These are phyloP conservation scores for Dysidea cf. avara DNA, from an alignment of 37 sponge, comb jelly and placozoan species.

Conservation along the genomic window DNA sequence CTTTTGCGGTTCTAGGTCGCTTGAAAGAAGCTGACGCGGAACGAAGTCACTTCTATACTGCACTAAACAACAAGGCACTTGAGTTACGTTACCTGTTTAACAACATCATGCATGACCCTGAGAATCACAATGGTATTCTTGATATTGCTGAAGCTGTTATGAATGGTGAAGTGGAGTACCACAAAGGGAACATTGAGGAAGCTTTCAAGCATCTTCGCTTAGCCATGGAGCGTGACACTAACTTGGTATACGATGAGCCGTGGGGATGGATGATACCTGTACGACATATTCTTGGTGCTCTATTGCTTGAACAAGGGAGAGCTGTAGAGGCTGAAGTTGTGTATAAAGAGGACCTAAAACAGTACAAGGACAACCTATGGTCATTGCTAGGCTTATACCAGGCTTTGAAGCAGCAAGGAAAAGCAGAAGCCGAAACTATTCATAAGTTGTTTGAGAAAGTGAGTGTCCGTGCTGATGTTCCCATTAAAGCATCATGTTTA, in stretches of 20 bases:
- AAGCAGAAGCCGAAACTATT: slow-evolving; percentile 35
- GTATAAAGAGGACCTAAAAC: slow-evolving; percentile 44
- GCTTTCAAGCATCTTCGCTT: too few relatives aligned
- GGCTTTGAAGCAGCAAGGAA: slow-evolving; percentile 23
- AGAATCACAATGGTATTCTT: slow-evolving; percentile 37
- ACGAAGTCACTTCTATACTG: slow-evolving; percentile 25
- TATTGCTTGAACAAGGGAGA: slow-evolving; percentile 58
- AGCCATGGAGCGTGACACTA: slow-evolving; percentile 49
- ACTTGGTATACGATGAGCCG: slow-evolving; percentile 54
- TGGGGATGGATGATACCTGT: slow-evolving; percentile 78
- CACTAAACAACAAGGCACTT: slow-evolving; percentile 48
- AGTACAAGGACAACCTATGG: slow-evolving; percentile 68
- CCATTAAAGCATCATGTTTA: slow-evolving; percentile 57
- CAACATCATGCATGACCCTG: slow-evolving; percentile 51
- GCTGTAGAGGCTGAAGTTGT: slow-evolving; percentile 48
- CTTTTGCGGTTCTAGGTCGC: slow-evolving; percentile 56
- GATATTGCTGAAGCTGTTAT: slow-evolving; percentile 61
- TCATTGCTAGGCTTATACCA: slow-evolving; percentile 49
- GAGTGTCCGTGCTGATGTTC: slow-evolving; percentile 41
- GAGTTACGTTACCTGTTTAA: slow-evolving; percentile 36
- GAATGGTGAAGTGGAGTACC: slow-evolving; percentile 69
- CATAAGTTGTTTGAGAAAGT: slow-evolving; percentile 16
- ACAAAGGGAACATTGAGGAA: too few relatives aligned
- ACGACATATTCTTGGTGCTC: too few relatives aligned
- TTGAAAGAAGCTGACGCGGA: slow-evolving; percentile 54